Evolutionary conservation across 2,113 vertebrate genomes (phyloP).

Genomic region (Poeciliopsis turrubarensis): DNA sequence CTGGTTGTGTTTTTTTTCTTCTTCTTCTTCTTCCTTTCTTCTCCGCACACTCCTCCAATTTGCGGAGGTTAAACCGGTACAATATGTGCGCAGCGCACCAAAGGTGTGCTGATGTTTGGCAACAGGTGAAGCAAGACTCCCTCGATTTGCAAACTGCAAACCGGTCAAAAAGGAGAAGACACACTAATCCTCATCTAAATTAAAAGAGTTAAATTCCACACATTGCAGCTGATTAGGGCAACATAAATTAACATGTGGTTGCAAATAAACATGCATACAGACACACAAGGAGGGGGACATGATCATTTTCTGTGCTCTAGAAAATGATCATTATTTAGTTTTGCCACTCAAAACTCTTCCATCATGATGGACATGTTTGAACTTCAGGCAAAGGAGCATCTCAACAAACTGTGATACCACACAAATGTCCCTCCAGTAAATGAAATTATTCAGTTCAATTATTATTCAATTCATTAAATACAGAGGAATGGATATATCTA

Average conservation of each 20-base stretch:
- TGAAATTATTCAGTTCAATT: too few relatives aligned
- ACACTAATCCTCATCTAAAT: neutral
- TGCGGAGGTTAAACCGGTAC: neutral
- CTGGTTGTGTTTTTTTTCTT: neutral
- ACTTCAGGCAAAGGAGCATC: too few relatives aligned
- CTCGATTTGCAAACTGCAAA: neutral
- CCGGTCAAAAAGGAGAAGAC: neutral
- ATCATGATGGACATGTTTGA: neutral
- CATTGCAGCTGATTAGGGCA: neutral
- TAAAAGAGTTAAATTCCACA: neutral
- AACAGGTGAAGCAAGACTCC: neutral
- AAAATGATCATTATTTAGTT: neutral
- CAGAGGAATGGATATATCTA: too few relatives aligned
- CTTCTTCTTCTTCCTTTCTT: too few relatives aligned
- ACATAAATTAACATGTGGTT: neutral
- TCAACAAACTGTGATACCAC: too few relatives aligned
- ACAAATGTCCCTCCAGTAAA: too few relatives aligned
- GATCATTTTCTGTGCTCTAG: too few relatives aligned
- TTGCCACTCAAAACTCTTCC: neutral
- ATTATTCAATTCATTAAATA: too few relatives aligned
- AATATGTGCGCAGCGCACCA: neutral
- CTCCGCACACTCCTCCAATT: neutral
- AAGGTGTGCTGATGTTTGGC: neutral
- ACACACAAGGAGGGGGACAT: neutral
- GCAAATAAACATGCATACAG: neutral